Evolutionary conservation across 2,888 invertebrate genomes (phyloP).

Genomic region (Aelia acuminata): DNA sequence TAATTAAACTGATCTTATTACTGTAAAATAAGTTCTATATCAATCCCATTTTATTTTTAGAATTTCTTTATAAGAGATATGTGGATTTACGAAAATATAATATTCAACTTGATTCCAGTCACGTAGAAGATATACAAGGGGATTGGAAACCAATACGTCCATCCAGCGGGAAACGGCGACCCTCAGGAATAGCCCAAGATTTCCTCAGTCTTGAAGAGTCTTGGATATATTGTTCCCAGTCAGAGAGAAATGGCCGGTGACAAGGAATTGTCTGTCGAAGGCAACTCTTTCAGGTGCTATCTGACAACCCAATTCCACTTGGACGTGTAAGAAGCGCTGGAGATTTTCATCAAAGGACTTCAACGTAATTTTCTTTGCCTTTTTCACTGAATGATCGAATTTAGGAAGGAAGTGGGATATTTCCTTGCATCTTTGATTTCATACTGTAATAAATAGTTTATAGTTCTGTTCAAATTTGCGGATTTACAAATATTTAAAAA

Average conservation of each 20-base stretch:
- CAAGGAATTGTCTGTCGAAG: neutral
- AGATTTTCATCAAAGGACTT: neutral
- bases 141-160: neutral
- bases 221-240: neutral
- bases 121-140: slow-evolving; percentile 1
- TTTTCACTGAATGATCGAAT: neutral
- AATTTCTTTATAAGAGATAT: neutral
- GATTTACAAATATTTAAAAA: no score
- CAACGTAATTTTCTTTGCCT: neutral
- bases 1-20: no score
- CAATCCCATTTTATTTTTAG: neutral
- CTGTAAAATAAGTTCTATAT: no score
- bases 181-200: neutral
- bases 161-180: neutral
- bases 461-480: no score
- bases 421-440: no score
- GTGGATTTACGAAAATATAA: neutral
- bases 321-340: neutral
- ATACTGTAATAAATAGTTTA: no score
- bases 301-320: neutral
- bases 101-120: neutral
- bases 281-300: neutral
- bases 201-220: neutral
- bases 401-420: neutral
- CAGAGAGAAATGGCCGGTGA: neutral